Base-by-base conservation (phyloP, 2,797 vertebrate genomes). In the Hyperoplus immaculatus region DNA sequence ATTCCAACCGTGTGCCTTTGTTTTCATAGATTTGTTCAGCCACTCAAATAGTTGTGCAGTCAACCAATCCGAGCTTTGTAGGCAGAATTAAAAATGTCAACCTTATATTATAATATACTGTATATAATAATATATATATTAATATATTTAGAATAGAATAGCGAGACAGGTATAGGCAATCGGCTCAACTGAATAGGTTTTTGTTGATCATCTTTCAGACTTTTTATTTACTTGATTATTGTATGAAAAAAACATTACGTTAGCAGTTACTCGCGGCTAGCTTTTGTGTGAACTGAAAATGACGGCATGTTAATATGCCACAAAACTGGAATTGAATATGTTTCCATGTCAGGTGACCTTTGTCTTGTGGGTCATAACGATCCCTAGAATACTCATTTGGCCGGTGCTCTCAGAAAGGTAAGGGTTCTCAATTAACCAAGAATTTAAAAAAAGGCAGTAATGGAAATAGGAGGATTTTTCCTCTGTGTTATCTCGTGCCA, bases 401-500 rank as follows among this genome's bases (percentile, higher is more conserved):
- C 29, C 29, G 18, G 2, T 10, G 10, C 6, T 54, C n/a, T 5
- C 46, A 29, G 12, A n/a, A 54, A 54, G 1, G 21, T 21, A 29
- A 29, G 29, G 29, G 29, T 47, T 49, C 8, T 43, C 39, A 56
- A 50, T 61, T 55, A 36, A 46, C 38, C 29, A 50, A 66, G 18
- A 16, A 6, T 56, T 63, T 49, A 38, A 71, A 67, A 55, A 60
- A 6, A 29, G 36, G 29, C 54, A 45, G 8, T 43, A 12, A 54
- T 70, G 38, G 53, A 66, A 49, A 13, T 7, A 57, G 4, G 42
- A 60, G 47, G 60, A 36, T 57, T 21, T 56, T 39, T 64, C 18
- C 49, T 56, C 1, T 29, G n/a, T 60, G 42, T 64, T 46, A 11
- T 51, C 59, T 50, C 51, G 1, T 5, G n/a, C 49, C 10, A 29